phyloP scores from a whole-genome alignment of 2,113 vertebrate genomes.

The Reinhardtius hippoglossoides region DNA sequence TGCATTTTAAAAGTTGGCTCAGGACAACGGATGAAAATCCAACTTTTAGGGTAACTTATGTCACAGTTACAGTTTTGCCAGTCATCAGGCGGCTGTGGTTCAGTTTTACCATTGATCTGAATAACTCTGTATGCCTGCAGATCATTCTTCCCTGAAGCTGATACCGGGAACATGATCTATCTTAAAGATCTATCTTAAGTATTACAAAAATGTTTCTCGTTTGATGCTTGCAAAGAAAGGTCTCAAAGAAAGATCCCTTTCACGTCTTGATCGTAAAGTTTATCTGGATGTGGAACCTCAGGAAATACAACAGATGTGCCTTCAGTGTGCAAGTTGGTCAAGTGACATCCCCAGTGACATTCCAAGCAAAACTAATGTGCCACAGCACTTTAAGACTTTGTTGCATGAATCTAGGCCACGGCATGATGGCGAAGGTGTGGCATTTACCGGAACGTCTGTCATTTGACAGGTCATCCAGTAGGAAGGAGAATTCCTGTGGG shows the following conservation, averaged over 20 bases:
- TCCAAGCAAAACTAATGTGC: background rate
- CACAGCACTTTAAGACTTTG: background rate
- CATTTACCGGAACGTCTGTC: conserved; percentile 3
- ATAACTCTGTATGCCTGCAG: background rate
- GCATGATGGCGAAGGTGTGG: conserved; percentile 12
- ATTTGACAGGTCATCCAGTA: conserved; percentile 44
- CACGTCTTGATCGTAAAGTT: background rate
- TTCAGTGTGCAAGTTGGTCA: background rate
- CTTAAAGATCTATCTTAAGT: background rate
- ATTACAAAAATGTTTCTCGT: background rate
- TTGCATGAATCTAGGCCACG: background rate
- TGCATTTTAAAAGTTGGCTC: too few species aligned
- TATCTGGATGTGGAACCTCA: background rate
- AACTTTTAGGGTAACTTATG: too few species aligned
- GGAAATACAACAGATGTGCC: too few species aligned
- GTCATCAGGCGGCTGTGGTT: too few species aligned
- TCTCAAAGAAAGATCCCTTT: background rate
- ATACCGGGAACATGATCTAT: background rate
- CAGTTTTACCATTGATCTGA: too few species aligned
- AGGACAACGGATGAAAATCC: too few species aligned
- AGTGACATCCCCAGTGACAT: background rate
- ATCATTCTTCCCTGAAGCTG: too few species aligned
- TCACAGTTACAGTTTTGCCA: too few species aligned
- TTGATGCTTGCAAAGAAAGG: background rate
- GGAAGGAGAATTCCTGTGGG: conserved; percentile 57